Conservation (phyloP, 2,113 vertebrate genomes). For the Eclectus roratus region DNA sequence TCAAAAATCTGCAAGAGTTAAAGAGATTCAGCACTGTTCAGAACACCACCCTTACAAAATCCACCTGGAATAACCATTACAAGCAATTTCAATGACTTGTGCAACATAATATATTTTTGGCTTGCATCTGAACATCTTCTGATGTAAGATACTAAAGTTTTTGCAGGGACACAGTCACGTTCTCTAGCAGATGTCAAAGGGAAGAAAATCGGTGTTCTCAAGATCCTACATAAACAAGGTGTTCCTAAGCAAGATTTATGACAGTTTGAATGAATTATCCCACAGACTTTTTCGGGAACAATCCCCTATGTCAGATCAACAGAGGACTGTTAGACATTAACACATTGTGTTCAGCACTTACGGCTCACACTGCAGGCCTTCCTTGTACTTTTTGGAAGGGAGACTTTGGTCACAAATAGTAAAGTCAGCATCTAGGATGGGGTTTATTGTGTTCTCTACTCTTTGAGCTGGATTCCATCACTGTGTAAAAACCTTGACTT, state of each 20-base stretch:
- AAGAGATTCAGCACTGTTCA: not conserved
- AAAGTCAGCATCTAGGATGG: not conserved
- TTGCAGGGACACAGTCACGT: not conserved
- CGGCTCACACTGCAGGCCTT: not conserved
- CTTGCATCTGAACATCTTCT: not conserved
- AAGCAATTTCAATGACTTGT: not conserved
- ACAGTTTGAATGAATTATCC: not conserved
- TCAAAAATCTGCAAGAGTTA: conserved; percentile 89
- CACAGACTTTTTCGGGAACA: not conserved
- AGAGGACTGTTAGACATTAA: not conserved
- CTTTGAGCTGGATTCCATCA: not conserved
- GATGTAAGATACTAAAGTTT: not conserved
- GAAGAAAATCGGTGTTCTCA: not conserved
- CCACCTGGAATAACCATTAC: not conserved
- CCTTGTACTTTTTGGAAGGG: not conserved
- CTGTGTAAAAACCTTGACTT: not conserved
- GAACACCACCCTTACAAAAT: not conserved
- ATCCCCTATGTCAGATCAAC: not conserved
- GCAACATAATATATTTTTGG: not conserved
- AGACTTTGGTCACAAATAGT: not conserved
- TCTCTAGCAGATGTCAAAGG: not conserved
- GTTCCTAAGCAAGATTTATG: not conserved
- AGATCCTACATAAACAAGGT: not conserved
- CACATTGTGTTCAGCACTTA: not conserved
- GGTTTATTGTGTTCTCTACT: not conserved